Evolutionary conservation across 2,888 invertebrate species (phyloP), one percentile per base, ranked within the genome.

Genomic region (Horisme vitalbata): DNA sequence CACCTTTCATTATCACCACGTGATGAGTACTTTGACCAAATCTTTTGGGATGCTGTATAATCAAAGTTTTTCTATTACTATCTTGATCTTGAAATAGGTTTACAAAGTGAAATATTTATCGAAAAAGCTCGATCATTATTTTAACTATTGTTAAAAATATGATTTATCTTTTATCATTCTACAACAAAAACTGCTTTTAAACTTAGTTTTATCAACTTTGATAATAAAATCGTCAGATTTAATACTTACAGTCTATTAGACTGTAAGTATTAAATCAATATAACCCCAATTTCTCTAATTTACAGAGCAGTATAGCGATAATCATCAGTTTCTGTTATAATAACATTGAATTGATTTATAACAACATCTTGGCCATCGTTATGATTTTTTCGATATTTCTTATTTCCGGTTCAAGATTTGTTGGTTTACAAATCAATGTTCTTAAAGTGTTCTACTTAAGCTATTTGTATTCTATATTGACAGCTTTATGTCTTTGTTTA

Each of bases 1-100:
- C 67, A 68, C 64, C 44, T 27, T 44, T 61, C 68, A 71, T 71
- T 74, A 74, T 70, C 71, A 59, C 57, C 60, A 65, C 65, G 7
- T 27, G 41, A 65, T 65, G 64, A 60, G 68, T 65, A 65, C 59
- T 59, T 67, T 57, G 57, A 51, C 63, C 61, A 62, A 67, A 61
- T 61, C 54, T 59, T 52, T 41, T 43, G 57, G 57, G 62, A 57
- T 61, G 48, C 48, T 50, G 46, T 55, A 37, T 27, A 52, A 52
- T 53, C 35, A 39, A 53, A 43, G 36, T 53, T 56, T 51, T 11
- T 39, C 49, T 28, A 12, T 14, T 21, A 35, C 21, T 41, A 7
- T 11, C 7, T 30, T 28, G 10, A 4, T 10, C 32, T 34, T 23
- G 13, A 14, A 26, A 12, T 14, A 31, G 11, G n/a, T n/a, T n/a